Evolutionary conservation across 1,140 invertebrate genomes (phyloP).

Genomic region (Drosophila nasuta): DNA sequence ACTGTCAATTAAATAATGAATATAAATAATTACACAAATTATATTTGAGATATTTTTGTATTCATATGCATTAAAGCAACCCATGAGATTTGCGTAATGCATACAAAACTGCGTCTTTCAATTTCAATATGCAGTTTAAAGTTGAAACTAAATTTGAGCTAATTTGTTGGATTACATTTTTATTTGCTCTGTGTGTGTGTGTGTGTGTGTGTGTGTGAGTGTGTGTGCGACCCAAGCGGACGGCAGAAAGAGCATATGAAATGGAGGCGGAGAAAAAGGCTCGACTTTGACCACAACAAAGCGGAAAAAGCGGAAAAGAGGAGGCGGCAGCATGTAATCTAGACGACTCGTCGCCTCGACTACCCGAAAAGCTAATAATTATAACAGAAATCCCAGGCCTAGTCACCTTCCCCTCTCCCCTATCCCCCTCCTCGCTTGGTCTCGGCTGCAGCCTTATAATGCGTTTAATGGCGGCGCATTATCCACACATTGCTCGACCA

Average conservation of each 20-base stretch:
- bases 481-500: constrained; percentile 31
- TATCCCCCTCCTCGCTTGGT: neutral
- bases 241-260: constrained; percentile 7
- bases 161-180: constrained; percentile 12
- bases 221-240: too few relatives aligned
- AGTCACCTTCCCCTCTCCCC: neutral
- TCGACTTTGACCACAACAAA: constrained; percentile 18
- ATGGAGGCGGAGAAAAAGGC: neutral
- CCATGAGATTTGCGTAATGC: too few relatives aligned
- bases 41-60: too few relatives aligned
- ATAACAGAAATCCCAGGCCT: constrained; percentile 32
- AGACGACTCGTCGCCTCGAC: constrained; percentile 49
- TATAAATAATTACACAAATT: too few relatives aligned
- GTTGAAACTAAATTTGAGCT: constrained; percentile 1
- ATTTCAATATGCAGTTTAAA: neutral
- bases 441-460: constrained; percentile 32
- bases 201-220: neutral
- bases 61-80: too few relatives aligned
- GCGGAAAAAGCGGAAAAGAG: neutral
- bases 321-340: constrained; percentile 32
- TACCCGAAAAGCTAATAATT: constrained; percentile 66
- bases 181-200: neutral
- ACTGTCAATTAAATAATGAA: too few relatives aligned
- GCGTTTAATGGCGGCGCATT: constrained; percentile 72
- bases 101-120: neutral